Evolutionary conservation across 2,797 vertebrate species (phyloP).

Genomic region (Pampus argenteus): DNA sequence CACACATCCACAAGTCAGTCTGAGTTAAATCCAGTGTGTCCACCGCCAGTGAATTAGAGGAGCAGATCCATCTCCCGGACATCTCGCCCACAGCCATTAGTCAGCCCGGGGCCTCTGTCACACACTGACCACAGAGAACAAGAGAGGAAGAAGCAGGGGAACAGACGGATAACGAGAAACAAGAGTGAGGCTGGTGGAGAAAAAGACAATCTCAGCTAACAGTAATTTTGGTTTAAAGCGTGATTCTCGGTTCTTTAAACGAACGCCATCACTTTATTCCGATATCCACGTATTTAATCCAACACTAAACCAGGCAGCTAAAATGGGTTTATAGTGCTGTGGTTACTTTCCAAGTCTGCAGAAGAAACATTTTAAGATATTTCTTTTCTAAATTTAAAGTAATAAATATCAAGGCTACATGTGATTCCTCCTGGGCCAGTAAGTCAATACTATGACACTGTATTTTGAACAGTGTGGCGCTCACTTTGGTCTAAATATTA

Average conservation of each 20-base stretch:
- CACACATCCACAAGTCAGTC: slow-evolving; percentile 61
- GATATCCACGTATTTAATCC: slow-evolving; percentile 77
- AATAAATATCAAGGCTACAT: not conserved
- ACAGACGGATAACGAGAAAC: slow-evolving; percentile 84
- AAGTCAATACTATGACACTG: not conserved
- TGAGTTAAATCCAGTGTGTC: slow-evolving; percentile 71
- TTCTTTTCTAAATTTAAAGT: not conserved
- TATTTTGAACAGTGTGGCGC: slow-evolving; percentile 15
- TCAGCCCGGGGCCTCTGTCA: slow-evolving; percentile 80
- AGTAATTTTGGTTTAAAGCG: slow-evolving; percentile 34
- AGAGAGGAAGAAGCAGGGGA: slow-evolving; percentile 35
- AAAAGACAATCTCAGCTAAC: slow-evolving; percentile 30
- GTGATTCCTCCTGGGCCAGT: not conserved
- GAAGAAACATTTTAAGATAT: not conserved
- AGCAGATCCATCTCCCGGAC: slow-evolving; percentile 64
- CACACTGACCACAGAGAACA: slow-evolving; percentile 69
- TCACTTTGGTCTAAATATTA: slow-evolving; percentile 1
- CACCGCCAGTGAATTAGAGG: slow-evolving; percentile 67
- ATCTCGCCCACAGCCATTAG: slow-evolving; percentile 77
- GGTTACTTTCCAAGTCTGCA: not conserved
- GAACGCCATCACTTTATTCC: slow-evolving; percentile 81
- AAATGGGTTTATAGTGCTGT: not conserved
- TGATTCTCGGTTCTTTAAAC: slow-evolving; percentile 31
- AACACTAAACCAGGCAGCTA: slow-evolving; percentile 9
- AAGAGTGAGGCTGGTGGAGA: slow-evolving; percentile 70